Conservation (phyloP, 2,797 vertebrate genomes). For the Hydrophis major region DNA sequence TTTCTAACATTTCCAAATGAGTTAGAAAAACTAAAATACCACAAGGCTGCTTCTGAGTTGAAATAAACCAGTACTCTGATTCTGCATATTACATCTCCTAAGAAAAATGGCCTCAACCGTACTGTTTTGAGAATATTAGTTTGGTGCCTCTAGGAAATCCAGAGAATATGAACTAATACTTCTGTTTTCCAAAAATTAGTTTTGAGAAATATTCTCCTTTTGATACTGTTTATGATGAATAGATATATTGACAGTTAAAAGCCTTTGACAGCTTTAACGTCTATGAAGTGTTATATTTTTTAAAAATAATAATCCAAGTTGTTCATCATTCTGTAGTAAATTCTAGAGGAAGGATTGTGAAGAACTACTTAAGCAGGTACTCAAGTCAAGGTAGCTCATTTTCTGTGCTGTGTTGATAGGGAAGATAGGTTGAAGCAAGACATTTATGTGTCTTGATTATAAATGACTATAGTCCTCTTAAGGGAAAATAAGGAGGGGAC, state of each 20-base stretch:
- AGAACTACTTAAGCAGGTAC: neutral
- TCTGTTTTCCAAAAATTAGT: neutral
- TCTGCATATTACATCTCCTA: neutral
- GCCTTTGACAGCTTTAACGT: neutral
- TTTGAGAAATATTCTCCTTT: neutral
- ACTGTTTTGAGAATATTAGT: neutral
- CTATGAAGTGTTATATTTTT: neutral
- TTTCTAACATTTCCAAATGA: neutral
- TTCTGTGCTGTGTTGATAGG: neutral
- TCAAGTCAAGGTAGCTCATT: neutral
- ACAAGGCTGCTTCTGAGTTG: neutral
- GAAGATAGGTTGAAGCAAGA: neutral
- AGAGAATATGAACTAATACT: neutral
- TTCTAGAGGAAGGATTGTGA: neutral
- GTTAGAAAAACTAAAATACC: neutral
- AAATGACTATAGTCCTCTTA: neutral
- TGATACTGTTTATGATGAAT: neutral
- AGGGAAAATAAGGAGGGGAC: neutral
- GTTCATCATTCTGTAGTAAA: neutral
- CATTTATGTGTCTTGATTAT: too few relatives aligned
- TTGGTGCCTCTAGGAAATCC: neutral
- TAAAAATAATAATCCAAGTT: neutral
- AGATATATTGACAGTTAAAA: neutral
- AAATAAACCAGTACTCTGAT: neutral
- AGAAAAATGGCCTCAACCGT: neutral